These are phyloP conservation scores for Melanotaenia pygmaea DNA, from an alignment of 2,797 vertebrate genomes.

Conservation along the genomic window DNA sequence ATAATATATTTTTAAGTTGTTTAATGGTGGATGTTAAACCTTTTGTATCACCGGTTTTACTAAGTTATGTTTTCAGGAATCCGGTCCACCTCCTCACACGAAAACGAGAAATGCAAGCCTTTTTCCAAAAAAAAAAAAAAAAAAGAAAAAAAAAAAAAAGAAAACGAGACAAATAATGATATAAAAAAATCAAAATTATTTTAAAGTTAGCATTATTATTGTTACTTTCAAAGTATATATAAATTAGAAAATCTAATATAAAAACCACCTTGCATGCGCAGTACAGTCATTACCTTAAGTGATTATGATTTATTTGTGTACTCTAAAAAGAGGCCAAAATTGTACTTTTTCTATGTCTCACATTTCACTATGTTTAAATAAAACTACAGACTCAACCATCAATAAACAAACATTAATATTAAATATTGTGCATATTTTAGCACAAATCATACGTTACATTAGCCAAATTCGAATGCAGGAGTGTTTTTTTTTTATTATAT, in stretches of 20 bases:
- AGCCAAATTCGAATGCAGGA: neutral
- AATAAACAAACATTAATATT: neutral
- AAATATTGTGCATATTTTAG: neutral
- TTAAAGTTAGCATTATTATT: neutral
- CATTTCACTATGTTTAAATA: neutral
- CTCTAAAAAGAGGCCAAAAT: neutral
- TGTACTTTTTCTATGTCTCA: neutral
- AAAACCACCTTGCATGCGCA: neutral
- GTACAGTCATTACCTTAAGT: neutral
- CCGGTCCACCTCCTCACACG: neutral
- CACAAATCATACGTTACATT: neutral
- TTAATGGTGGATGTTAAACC: neutral
- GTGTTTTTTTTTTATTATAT: conserved; percentile 12
- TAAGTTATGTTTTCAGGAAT: neutral
- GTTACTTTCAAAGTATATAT: neutral
- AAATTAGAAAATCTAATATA: neutral
- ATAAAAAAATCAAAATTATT: neutral
- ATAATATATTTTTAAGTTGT: neutral
- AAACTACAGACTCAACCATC: neutral
- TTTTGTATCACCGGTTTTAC: neutral
- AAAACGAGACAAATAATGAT: neutral
- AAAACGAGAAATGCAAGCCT: neutral
- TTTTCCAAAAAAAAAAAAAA: neutral
- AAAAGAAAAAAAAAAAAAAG: too few species aligned
- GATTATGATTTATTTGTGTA: neutral